Percentiles rank a stretch among this genome's conserved stretches.
Evolutionary conservation across 2,888 invertebrate species (phyloP).

Genomic region (Siphlonurus alternatus): DNA sequence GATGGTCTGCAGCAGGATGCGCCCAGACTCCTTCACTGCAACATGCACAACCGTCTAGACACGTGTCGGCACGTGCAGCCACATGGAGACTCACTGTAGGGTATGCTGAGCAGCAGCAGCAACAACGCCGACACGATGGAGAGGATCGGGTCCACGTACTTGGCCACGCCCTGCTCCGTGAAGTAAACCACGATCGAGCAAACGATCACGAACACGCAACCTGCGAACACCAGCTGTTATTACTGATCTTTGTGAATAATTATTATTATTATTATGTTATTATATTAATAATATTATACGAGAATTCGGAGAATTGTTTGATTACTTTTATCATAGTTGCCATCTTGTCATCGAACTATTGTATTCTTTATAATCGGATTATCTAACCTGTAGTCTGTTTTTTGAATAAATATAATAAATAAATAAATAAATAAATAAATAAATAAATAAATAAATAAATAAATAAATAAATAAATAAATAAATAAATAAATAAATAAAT

Average conservation of each 20-base stretch:
- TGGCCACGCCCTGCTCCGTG: slow-evolving; percentile 40
- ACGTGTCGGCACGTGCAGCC: background rate
- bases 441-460: too few species aligned
- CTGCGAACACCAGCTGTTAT: slow-evolving; percentile 25
- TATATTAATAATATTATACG: background rate
- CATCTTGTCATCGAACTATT: too few species aligned
- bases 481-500: background rate
- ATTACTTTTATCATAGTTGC: too few species aligned
- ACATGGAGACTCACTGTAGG: slow-evolving; percentile 47
- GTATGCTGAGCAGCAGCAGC: slow-evolving; percentile 57
- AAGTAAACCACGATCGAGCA: slow-evolving; percentile 42
- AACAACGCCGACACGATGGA: slow-evolving; percentile 56
- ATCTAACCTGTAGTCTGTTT: too few species aligned
- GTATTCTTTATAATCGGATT: too few species aligned
- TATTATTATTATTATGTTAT: background rate
- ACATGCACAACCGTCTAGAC: slow-evolving; percentile 13
- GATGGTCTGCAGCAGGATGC: slow-evolving; percentile 81
- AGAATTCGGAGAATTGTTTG: background rate
- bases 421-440: too few species aligned
- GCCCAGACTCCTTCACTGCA: slow-evolving; percentile 73
- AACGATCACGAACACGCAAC: slow-evolving; percentile 58
- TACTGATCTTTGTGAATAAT: background rate
- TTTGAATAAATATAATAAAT: too few species aligned
- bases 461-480: too few species aligned
- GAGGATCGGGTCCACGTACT: slow-evolving; percentile 55